Evolutionary conservation across 2,113 vertebrate genomes (phyloP).

Genomic region (Gracilinanus agilis): DNA sequence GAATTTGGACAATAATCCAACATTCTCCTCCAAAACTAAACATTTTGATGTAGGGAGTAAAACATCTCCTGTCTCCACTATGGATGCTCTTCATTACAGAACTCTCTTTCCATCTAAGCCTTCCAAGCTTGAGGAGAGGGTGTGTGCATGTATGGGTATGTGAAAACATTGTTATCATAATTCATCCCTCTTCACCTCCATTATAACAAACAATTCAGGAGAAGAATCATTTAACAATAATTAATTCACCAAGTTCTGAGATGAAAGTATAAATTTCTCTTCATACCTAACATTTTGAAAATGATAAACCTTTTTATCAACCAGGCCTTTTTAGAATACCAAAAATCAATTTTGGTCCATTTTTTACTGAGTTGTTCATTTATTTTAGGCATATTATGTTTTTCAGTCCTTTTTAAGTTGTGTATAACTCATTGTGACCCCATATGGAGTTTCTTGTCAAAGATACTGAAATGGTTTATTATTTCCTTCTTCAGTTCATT

Average conservation of each 20-base stretch:
- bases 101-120: not conserved
- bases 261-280: not conserved
- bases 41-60: not conserved
- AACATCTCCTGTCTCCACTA: not conserved
- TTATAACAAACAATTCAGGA: not conserved
- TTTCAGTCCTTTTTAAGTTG: no score
- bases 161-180: not conserved
- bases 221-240: not conserved
- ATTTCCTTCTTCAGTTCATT: no score
- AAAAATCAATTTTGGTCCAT: not conserved
- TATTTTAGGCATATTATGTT: not conserved
- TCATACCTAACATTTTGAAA: constrained; percentile 14
- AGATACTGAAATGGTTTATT: no score
- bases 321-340: not conserved
- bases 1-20: not conserved
- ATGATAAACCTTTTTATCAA: not conserved
- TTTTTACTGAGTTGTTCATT: not conserved
- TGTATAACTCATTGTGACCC: no score
- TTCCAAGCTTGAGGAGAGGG: not conserved
- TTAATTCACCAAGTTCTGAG: constrained; percentile 5
- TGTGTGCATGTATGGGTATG: not conserved
- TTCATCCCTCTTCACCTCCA: not conserved
- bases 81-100: not conserved
- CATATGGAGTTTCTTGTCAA: no score
- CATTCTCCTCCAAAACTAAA: not conserved